Evolutionary conservation across 2,888 invertebrate species (phyloP), one percentile per base, ranked within the genome.

Genomic region (Aphrophora alni): DNA sequence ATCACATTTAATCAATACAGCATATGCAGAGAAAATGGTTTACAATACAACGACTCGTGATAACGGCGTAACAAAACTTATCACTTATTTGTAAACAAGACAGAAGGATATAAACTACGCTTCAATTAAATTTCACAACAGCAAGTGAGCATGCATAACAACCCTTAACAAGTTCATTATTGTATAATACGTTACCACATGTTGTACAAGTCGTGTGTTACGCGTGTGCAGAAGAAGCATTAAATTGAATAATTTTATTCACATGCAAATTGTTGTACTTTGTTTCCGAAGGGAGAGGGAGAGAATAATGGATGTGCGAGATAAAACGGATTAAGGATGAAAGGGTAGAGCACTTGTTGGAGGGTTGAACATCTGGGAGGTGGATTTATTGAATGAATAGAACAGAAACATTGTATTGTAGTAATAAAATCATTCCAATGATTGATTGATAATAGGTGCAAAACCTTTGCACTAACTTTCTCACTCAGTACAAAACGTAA

Each of bases 171-270:
- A 59, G n/a, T 21, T 21, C 59, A 59, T 59, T 21, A 59, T 59
- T 21, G 21, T 59, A 21, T 1, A 59, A 59, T 21, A 59, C 59
- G 21, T 59, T 59, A 59, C 59, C 59, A 21, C 59, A 59, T 59
- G 59, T 44, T 44, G 44, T 14, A 44, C 59, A 59, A 59, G 59
- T 21, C 59, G 21, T 14, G 21, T 59, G 44, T 14, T 10, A 14
- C 17, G 44, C 8, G 14, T 14, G 59, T 10, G 2, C 21, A 21
- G 59, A 4, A 59, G 4, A 59, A 59, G 21, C 59, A 21, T 59
- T 21, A 59, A n/a, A 59, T 59, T 59, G 59, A 59, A 59, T 59
- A 59, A 59, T 59, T 59, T 59, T 59, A 59, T 59, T 59, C 59
- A 59, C n/a, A 59, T 59, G 59, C 59, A 59, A 59, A 59, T 59